Conservation (phyloP, 2,797 vertebrate species). For the Crypturellus tataupa region DNA sequence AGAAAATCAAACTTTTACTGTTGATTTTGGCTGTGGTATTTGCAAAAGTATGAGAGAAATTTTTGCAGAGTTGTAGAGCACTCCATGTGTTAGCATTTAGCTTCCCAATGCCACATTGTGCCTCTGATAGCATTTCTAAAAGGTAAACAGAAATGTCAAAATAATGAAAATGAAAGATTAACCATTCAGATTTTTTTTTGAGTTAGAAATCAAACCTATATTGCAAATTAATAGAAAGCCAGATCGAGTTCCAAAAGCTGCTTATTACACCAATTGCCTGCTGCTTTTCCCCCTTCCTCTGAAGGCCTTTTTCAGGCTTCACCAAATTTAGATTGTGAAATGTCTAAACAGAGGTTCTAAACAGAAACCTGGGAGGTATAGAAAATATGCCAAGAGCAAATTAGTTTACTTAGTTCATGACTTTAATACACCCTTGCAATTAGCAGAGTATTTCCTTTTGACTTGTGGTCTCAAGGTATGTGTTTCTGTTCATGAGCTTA, state of each 20-base stretch:
- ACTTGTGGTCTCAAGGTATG: slow-evolving; percentile 65
- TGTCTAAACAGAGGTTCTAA: slow-evolving; percentile 66
- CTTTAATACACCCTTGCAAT: slow-evolving; percentile 72
- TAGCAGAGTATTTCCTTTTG: slow-evolving; percentile 67
- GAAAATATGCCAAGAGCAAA: slow-evolving; percentile 60
- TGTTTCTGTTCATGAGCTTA: slow-evolving; percentile 52
- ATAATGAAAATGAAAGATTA: slow-evolving; percentile 83
- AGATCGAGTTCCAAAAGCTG: slow-evolving; percentile 43
- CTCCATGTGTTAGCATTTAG: slow-evolving; percentile 87
- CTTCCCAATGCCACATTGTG: slow-evolving; percentile 76
- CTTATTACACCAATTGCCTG: slow-evolving; percentile 21
- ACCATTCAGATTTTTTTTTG: slow-evolving; percentile 67
- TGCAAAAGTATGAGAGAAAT: slow-evolving; percentile 82
- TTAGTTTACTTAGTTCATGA: slow-evolving; percentile 71
- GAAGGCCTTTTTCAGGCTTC: slow-evolving; percentile 34
- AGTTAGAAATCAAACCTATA: slow-evolving; percentile 72
- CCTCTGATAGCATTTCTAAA: slow-evolving; percentile 79
- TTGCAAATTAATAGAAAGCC: slow-evolving; percentile 65
- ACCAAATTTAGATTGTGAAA: slow-evolving; percentile 63
- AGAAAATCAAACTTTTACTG: slow-evolving; percentile 84
- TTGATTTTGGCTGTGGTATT: slow-evolving; percentile 83
- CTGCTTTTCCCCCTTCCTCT: neutral
- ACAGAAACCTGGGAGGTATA: slow-evolving; percentile 67
- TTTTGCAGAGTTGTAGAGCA: slow-evolving; percentile 68
- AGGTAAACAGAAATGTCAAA: slow-evolving; percentile 85